phyloP scores from a whole-genome alignment of 2,888 invertebrate genomes.

The Sesamia inferens region DNA sequence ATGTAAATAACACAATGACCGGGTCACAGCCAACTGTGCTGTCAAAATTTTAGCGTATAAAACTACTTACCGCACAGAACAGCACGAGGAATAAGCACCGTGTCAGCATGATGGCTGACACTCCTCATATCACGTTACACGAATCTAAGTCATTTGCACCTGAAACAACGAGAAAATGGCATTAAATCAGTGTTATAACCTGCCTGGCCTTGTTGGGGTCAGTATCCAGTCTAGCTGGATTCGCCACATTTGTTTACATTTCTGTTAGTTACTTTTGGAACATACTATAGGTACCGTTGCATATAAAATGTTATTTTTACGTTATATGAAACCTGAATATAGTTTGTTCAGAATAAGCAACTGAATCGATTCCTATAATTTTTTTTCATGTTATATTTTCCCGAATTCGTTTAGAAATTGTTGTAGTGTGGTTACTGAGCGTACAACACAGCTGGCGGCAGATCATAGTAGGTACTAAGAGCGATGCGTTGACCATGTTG shows the following conservation, averaged over 20 bases:
- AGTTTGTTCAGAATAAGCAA: too few species aligned
- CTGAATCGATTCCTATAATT: too few species aligned
- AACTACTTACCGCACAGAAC: conserved; percentile 77
- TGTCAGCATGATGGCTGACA: conserved; percentile 75
- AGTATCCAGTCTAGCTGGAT: background rate
- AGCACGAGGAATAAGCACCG: conserved; percentile 71
- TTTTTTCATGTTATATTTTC: too few species aligned
- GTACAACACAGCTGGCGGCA: too few species aligned
- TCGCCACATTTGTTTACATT: background rate
- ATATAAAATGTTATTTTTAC: too few species aligned
- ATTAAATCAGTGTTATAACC: background rate
- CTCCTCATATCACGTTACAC: conserved; percentile 72
- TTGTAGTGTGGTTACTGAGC: too few species aligned
- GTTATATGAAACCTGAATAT: too few species aligned
- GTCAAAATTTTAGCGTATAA: background rate
- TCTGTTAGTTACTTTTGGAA: too few species aligned
- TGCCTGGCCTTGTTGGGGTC: background rate
- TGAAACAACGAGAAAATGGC: conserved; percentile 72
- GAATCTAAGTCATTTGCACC: conserved; percentile 73
- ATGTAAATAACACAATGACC: background rate
- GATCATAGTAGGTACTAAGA: too few species aligned
- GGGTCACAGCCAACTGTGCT: background rate
- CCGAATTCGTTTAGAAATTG: too few species aligned
- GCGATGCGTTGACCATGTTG: too few species aligned
- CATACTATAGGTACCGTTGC: too few species aligned